Base-by-base conservation (phyloP, 2,113 vertebrate genomes). In the Aramus guarauna region DNA sequence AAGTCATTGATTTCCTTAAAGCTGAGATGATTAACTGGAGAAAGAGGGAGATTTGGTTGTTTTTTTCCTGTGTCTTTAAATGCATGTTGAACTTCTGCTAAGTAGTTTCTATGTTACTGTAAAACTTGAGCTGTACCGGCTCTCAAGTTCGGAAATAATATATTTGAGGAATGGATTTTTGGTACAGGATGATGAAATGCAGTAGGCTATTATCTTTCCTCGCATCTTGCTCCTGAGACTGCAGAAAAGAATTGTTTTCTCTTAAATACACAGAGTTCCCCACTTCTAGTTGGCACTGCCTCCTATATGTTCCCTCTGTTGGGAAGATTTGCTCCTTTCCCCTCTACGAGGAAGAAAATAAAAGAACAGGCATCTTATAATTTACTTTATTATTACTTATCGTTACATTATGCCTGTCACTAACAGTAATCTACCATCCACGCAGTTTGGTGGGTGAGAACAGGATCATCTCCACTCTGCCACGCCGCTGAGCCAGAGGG, bases 401-500 rank as follows among this genome's bases (percentile, higher is more conserved):
- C 87, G 45, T 24, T 66, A 43, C 50, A 3, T 21, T 71, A 56
- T 27, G 36, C 12, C n/a, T 76, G 32, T 66, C 56, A 39, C 50
- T 9, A 68, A 26, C 17, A 47, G 15, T 47, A 43, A 48, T 15
- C 11, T 58, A 18, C 6, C 20, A 58, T 45, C 24, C 21, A 26
- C 1, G 1, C 8, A 41, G 4, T 30, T 47, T 63, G 7, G 20
- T 41, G 56, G 11, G 3, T 74, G 45, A 62, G 30, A 80, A 58
- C 12, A 47, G 48, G 7, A 23, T 50, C 10, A 17, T 90, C 69
- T 63, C 29, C 47, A 24, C 15, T 32, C 62, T 72, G 17, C 37
- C 6, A 34, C 19, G 12, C 3, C 1, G 0, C 20, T 66, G 26
- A 81, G 11, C 7, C 30, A 66, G 15, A 53, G 21, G 3, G 7